Percentiles rank a stretch among this genome's conserved stretches.
Conservation (phyloP, 2,113 vertebrate species). For the Herpetotheres cachinnans region DNA sequence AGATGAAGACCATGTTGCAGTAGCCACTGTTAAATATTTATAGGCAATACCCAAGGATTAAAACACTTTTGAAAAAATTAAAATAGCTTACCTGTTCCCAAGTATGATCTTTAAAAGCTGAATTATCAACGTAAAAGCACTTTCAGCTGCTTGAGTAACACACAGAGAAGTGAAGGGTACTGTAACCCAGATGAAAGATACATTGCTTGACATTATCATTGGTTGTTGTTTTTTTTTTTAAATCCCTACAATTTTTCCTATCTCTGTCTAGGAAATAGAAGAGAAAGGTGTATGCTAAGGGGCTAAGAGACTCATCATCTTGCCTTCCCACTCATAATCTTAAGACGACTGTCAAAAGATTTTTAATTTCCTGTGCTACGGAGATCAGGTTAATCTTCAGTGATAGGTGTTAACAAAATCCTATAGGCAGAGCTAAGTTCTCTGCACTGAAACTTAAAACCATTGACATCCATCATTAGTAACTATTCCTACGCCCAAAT, state of each 20-base stretch:
- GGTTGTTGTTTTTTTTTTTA: background rate
- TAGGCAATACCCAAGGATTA: background rate
- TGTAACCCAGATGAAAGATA: background rate
- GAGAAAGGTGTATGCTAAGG: conserved; percentile 3
- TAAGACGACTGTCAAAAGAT: conserved; percentile 38
- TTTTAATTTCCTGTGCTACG: conserved; percentile 25
- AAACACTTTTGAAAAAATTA: background rate
- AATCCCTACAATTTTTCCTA: background rate
- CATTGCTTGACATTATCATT: background rate
- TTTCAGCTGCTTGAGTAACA: background rate
- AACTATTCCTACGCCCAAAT: conserved; percentile 11
- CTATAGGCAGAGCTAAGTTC: conserved; percentile 27
- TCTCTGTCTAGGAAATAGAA: background rate
- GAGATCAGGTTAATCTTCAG: conserved; percentile 59
- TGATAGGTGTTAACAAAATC: conserved; percentile 63
- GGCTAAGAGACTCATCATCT: conserved; percentile 22
- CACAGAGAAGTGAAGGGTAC: background rate
- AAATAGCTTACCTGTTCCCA: background rate
- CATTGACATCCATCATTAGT: conserved; percentile 11
- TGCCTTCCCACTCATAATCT: conserved; percentile 23
- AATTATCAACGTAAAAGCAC: background rate
- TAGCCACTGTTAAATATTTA: conserved; percentile 16
- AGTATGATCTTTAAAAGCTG: background rate
- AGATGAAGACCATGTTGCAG: background rate
- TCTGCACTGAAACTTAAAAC: background rate